Evolutionary conservation across 2,113 vertebrate genomes (phyloP).

Genomic region (Dicrurus megarhynchus): DNA sequence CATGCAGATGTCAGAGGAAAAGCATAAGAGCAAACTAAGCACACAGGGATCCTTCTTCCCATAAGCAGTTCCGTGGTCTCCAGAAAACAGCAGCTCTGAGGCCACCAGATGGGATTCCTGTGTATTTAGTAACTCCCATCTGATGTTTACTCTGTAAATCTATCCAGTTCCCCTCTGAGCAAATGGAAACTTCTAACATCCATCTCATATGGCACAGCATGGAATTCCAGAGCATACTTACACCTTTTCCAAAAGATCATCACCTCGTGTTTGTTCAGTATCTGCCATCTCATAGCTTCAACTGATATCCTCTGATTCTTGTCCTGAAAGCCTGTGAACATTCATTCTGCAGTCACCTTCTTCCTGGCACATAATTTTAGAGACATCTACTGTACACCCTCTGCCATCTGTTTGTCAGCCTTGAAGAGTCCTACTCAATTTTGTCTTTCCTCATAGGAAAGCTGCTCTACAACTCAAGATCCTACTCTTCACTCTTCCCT

Average conservation of each 20-base stretch:
- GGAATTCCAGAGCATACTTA: background rate
- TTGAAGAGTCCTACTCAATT: background rate
- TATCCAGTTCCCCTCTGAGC: background rate
- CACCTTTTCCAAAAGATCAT: background rate
- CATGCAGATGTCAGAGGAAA: background rate
- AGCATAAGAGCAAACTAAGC: background rate
- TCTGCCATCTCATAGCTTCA: background rate
- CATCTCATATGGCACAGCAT: accelerated
- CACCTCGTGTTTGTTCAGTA: background rate
- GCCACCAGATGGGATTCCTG: background rate
- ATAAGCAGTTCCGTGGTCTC: background rate
- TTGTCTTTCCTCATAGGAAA: background rate
- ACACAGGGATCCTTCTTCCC: background rate
- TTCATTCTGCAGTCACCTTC: background rate
- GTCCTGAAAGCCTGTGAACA: background rate
- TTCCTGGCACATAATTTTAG: background rate
- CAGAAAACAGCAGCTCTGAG: background rate
- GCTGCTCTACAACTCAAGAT: background rate
- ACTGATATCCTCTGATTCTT: background rate
- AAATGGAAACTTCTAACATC: background rate
- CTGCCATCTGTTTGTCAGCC: background rate
- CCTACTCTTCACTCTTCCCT: background rate
- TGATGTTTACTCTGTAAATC: background rate
- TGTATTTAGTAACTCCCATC: background rate
- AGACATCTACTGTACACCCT: background rate